phyloP scores from a whole-genome alignment of 2,113 vertebrate genomes.

The Trematocara macrostoma region DNA sequence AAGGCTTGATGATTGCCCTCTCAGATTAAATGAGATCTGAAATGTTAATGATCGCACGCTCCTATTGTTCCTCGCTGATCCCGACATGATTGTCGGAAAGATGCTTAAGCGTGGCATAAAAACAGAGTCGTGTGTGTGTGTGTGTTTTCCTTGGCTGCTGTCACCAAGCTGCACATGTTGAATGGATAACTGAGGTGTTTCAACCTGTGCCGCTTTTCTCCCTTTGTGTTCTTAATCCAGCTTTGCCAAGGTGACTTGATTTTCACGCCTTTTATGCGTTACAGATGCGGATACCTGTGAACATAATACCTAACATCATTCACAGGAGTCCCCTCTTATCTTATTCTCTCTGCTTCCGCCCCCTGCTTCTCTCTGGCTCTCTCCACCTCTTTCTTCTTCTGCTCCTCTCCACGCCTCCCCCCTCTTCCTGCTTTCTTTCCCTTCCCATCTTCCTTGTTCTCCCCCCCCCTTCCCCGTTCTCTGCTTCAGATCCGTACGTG shows the following conservation, averaged over 20 bases:
- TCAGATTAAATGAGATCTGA: background rate
- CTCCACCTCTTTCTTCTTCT: background rate
- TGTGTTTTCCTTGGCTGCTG: background rate
- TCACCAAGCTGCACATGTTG: slow-evolving; percentile 25
- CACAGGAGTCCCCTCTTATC: background rate
- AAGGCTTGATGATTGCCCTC: background rate
- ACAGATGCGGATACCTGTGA: slow-evolving; percentile 25
- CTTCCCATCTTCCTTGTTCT: background rate
- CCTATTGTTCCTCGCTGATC: slow-evolving; percentile 1
- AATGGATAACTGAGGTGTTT: slow-evolving; percentile 34
- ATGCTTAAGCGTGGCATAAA: background rate
- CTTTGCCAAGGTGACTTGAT: slow-evolving; percentile 57
- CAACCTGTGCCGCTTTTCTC: slow-evolving; percentile 38
- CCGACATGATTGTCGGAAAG: background rate
- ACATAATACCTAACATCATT: slow-evolving; percentile 9
- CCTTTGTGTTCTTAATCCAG: slow-evolving; percentile 54
- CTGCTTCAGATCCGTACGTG: slow-evolving; percentile 83
- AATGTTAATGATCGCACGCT: background rate
- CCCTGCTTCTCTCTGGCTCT: background rate
- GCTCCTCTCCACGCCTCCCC: background rate
- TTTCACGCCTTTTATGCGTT: slow-evolving; percentile 45
- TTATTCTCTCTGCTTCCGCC: background rate
- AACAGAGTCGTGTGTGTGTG: background rate
- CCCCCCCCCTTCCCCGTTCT: background rate
- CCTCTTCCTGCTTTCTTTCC: background rate